These are phyloP conservation scores for Pitangus sulphuratus DNA, from an alignment of 2,797 vertebrate genomes.

Conservation along the genomic window DNA sequence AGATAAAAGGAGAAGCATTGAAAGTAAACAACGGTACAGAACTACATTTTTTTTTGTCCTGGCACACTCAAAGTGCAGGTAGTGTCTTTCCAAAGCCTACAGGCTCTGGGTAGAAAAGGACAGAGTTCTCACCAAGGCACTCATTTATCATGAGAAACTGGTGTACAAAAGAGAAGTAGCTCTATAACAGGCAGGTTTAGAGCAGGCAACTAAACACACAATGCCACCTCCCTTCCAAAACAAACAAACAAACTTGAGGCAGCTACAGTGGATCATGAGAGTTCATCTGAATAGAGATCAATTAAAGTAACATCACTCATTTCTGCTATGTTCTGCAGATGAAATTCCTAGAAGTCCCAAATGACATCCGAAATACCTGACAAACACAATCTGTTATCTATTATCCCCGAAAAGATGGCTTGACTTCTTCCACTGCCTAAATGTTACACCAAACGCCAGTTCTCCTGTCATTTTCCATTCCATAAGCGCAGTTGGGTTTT, in stretches of 20 bases:
- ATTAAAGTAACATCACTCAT: not conserved
- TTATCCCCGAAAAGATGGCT: not conserved
- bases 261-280: not conserved
- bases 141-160: not conserved
- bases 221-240: not conserved
- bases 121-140: not conserved
- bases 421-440: not conserved
- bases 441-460: not conserved
- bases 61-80: not conserved
- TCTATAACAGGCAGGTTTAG: not conserved
- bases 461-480: not conserved
- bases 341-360: not conserved
- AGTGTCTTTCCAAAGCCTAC: not conserved
- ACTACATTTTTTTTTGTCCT: not conserved
- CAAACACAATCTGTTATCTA: not conserved
- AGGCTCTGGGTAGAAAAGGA: not conserved
- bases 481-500: not conserved
- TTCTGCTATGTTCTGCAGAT: not conserved
- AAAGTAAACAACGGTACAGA: not conserved
- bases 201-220: not conserved
- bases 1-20: constrained; percentile 8
- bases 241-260: not conserved
- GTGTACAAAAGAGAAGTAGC: not conserved
- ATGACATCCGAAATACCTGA: not conserved
- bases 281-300: not conserved